Conservation (phyloP, 92 coral and sea anemone species). For the Diadumene lineata region DNA sequence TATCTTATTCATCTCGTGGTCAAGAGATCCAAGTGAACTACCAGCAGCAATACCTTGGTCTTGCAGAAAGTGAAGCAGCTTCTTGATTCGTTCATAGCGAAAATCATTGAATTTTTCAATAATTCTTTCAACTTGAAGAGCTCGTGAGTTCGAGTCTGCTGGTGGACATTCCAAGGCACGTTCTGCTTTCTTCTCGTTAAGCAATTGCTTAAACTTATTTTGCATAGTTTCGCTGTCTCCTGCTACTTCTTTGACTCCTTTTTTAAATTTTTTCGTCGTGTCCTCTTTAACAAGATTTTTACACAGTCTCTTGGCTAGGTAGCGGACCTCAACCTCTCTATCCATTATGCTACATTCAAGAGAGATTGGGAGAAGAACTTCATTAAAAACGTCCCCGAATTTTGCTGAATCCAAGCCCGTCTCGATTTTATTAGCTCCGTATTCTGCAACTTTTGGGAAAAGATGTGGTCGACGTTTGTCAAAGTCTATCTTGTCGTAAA, state of each 20-base stretch:
- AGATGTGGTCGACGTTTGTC: background rate
- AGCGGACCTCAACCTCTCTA: conserved; percentile 18
- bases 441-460: conserved; percentile 15
- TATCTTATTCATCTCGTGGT: conserved; percentile 69
- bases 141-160: background rate
- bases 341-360: conserved; percentile 32
- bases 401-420: background rate
- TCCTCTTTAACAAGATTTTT: background rate
- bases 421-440: conserved; percentile 9
- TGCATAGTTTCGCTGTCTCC: background rate
- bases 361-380: conserved; percentile 42
- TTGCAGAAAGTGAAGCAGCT: background rate
- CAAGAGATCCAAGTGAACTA: conserved; percentile 73
- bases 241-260: background rate
- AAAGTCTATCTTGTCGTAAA: background rate
- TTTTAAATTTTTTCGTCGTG: background rate
- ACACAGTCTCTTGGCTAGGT: conserved; percentile 12
- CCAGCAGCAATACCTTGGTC: conserved; percentile 73
- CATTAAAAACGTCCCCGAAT: conserved; percentile 24
- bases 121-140: background rate
- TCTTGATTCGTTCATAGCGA: conserved; percentile 1
- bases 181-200: background rate
- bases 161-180: background rate
- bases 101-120: conserved; percentile 1
- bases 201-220: background rate